Evolutionary conservation across 2,797 vertebrate genomes (phyloP), one percentile per base, ranked within the genome.

Genomic region (Oreochromis mossambicus): DNA sequence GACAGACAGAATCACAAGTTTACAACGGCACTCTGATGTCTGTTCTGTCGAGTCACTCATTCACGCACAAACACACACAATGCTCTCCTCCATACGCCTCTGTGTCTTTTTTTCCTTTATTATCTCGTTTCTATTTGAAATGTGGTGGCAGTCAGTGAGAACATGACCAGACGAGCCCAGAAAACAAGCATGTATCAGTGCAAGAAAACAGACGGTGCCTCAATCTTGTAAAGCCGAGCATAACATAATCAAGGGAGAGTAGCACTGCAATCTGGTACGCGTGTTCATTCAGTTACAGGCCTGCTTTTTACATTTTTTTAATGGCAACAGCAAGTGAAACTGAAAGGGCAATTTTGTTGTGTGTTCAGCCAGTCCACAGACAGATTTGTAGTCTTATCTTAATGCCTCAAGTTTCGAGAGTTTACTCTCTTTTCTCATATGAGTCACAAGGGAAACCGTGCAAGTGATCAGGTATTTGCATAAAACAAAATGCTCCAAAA

Each of bases 1-100:
- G 29, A 88, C 85, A 77, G 55, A 70, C 75, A 63, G 56, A 48
- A 68, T 68, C 80, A 85, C 68, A 87, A 68, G 68, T 77, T 48
- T 41, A 68, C 43, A 19, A 24, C 3, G 1, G 56, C 77, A 38
- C 55, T 38, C 38, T 43, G 38, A 78, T 54, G 61, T 75, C 48
- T 43, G 10, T 36, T 36, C 24, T 7, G 6, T 50, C 7, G 14
- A 43, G 54, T 26, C 55, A 7, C 61, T 63, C 54, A 10, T 12
- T 15, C 66, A 12, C 11, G 13, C 43, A 29, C 26, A 26, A 26
- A 26, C 29, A 29, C 83, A 36, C 36, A 63, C 55, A 10, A 21
- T 26, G 21, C 19, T 38, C 46, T 78, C 21, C 32, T 73, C 56
- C 17, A n/a, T 34, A 34, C 11, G 15, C 12, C 24, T 21, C 21